Evolutionary conservation across 2,888 invertebrate species (phyloP).

Genomic region (Phorcus lineatus): DNA sequence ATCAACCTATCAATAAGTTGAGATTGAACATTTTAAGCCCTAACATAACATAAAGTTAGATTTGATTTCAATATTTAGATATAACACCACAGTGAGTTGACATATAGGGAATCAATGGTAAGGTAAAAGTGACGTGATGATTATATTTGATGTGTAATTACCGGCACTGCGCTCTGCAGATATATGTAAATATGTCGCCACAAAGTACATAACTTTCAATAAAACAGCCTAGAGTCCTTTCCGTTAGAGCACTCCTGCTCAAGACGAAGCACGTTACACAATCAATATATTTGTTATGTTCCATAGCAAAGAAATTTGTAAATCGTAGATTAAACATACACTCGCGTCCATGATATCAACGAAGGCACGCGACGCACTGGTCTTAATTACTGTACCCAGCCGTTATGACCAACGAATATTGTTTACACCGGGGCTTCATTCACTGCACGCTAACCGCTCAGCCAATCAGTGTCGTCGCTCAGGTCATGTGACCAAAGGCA

Average conservation of each 20-base stretch:
- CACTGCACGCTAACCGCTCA: neutral
- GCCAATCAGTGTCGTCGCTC: neutral
- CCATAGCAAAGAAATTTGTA: neutral
- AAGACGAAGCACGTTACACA: neutral
- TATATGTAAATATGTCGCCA: no score
- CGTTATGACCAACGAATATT: neutral
- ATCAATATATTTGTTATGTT: neutral
- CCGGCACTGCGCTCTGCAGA: no score
- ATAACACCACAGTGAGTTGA: no score
- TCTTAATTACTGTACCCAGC: neutral
- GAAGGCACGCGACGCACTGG: neutral
- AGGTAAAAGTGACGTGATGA: no score
- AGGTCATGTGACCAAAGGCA: neutral
- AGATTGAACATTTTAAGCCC: no score
- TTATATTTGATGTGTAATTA: no score
- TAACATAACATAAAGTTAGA: no score
- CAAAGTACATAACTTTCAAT: no score
- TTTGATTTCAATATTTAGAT: no score
- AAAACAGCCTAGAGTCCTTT: neutral
- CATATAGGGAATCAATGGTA: no score
- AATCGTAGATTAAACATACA: neutral
- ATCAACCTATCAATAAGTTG: no score
- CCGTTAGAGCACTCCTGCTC: neutral
- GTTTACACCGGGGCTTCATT: constrained; percentile 7
- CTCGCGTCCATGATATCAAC: neutral